Percentiles rank a stretch among this genome's conserved stretches.
phyloP scores from a whole-genome alignment of 2,888 invertebrate genomes.

The Ectemnius lituratus region DNA sequence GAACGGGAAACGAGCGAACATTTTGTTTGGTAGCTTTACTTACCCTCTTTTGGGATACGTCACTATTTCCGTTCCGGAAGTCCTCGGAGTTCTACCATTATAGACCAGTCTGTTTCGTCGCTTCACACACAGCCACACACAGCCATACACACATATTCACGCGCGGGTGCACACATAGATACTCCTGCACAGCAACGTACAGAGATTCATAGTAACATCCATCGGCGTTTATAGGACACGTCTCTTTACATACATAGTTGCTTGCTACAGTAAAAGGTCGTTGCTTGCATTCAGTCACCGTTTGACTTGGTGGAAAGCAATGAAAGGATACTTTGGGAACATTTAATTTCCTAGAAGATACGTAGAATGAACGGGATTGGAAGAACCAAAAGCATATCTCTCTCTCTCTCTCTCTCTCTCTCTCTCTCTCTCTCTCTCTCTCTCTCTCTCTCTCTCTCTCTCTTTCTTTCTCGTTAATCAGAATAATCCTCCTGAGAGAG shows the following conservation, averaged over 20 bases:
- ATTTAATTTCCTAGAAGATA: background rate
- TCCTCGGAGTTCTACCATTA: constrained; percentile 33
- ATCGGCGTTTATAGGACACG: constrained; percentile 42
- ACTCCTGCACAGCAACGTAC: no score
- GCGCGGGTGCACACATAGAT: no score
- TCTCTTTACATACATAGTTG: constrained; percentile 65
- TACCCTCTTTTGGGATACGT: constrained; percentile 57
- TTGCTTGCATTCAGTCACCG: constrained; percentile 50
- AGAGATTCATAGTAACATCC: no score
- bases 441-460: no score
- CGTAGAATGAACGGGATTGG: background rate
- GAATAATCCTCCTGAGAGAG: no score
- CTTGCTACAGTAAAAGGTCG: constrained; percentile 71
- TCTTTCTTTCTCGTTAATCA: no score
- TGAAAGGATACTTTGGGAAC: background rate
- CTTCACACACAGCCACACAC: constrained; percentile 16
- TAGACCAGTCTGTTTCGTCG: constrained; percentile 36
- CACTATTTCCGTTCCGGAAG: constrained; percentile 51
- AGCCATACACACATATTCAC: no score
- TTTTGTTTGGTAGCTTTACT: constrained; percentile 31
- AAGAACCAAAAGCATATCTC: no score
- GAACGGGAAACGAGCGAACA: no score
- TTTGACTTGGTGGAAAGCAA: constrained; percentile 13
- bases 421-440: no score
- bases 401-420: no score